Conservation (phyloP, 2,888 invertebrate genomes). For the Criorhina ranunculi region DNA sequence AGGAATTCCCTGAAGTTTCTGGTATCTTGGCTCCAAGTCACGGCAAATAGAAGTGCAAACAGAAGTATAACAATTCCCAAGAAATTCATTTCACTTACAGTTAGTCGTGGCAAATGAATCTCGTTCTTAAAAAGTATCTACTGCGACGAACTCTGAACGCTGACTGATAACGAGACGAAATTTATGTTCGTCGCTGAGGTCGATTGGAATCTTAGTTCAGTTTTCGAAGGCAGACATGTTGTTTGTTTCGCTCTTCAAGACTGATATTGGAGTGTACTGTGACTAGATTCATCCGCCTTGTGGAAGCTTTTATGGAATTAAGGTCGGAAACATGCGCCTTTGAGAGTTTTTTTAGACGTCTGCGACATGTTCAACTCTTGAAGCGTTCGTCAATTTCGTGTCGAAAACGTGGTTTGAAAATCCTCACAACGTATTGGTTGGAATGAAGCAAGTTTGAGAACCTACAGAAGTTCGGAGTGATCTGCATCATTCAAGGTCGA, state of each 20-base stretch:
- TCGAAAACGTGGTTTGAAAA: no score
- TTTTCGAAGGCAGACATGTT: background rate
- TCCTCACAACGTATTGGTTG: no score
- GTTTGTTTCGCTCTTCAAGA: background rate
- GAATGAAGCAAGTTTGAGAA: no score
- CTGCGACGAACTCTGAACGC: background rate
- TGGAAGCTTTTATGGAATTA: no score
- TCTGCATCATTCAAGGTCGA: no score
- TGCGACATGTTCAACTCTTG: no score
- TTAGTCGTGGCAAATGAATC: background rate
- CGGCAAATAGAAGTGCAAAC: background rate
- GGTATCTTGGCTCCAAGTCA: constrained; percentile 18
- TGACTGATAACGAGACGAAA: constrained; percentile 6
- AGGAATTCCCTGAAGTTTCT: constrained; percentile 36
- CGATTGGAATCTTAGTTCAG: constrained; percentile 4
- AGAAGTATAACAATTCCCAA: background rate
- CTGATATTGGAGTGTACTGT: no score
- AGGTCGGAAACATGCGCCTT: no score
- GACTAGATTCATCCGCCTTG: no score
- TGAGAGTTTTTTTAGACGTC: no score
- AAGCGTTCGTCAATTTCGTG: no score
- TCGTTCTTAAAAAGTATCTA: background rate
- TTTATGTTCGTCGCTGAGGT: background rate
- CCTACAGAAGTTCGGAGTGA: no score
- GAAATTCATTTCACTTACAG: constrained; percentile 23